A percentile compares a stretch with the other conserved stretches of the same genome.
Conservation (phyloP, 2,113 vertebrate species). For the Actenoides lindsayi region DNA sequence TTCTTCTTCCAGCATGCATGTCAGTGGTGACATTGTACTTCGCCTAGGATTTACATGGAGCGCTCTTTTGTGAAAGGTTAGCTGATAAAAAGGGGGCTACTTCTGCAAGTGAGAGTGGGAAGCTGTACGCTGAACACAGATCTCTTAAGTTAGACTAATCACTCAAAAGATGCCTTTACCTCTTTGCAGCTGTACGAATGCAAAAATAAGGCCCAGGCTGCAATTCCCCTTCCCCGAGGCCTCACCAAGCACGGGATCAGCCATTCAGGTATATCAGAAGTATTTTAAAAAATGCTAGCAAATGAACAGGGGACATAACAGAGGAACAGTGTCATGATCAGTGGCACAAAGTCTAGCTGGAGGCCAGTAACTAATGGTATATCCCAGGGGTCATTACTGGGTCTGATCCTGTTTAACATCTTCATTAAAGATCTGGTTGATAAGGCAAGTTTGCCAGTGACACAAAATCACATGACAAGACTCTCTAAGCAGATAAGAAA, state of each 20-base stretch:
- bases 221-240: background rate
- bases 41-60: background rate
- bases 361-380: background rate
- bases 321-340: background rate
- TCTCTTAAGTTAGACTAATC: background rate
- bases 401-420: background rate
- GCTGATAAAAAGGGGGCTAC: background rate
- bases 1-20: background rate
- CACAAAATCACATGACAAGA: background rate
- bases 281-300: background rate
- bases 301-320: background rate
- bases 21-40: no score
- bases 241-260: background rate
- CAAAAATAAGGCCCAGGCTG: background rate
- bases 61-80: background rate
- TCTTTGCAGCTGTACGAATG: background rate
- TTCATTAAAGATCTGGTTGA: background rate
- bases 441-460: background rate
- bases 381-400: background rate
- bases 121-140: background rate
- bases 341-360: background rate
- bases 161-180: background rate
- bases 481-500: background rate
- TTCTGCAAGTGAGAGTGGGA: background rate
- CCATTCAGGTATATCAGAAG: background rate